phyloP scores from a whole-genome alignment of 2,113 vertebrate genomes.

The Calidris pygmaea region DNA sequence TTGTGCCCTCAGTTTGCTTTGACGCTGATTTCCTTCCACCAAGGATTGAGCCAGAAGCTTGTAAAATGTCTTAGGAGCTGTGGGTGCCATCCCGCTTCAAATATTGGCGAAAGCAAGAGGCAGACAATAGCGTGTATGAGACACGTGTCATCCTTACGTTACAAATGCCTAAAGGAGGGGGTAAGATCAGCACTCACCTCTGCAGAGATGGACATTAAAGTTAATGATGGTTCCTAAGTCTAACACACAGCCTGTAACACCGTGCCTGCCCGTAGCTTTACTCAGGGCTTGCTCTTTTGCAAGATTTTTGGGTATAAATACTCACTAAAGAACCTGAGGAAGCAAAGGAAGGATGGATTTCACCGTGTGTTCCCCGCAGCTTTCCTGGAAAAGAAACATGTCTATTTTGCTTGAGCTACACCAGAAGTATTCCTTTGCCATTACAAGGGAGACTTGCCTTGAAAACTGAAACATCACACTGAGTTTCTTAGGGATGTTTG shows the following conservation, averaged over 20 bases:
- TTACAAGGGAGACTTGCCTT: background rate
- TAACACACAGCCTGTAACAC: background rate
- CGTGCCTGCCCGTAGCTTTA: rapidly evolving
- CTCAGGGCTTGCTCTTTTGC: background rate
- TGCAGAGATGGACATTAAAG: background rate
- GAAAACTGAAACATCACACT: background rate
- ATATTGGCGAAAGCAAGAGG: background rate
- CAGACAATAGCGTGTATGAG: rapidly evolving
- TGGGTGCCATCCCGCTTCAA: background rate
- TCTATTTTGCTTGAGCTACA: background rate
- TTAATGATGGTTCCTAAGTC: background rate
- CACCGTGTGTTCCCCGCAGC: background rate
- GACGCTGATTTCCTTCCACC: background rate
- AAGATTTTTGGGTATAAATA: background rate
- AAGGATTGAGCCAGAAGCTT: background rate
- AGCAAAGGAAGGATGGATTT: background rate
- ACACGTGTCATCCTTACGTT: rapidly evolving
- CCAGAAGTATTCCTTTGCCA: background rate
- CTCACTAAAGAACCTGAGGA: background rate
- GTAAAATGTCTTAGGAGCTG: background rate
- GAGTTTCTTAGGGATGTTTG: background rate
- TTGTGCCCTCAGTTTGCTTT: rapidly evolving
- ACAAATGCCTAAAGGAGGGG: background rate
- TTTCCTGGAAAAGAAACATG: background rate
- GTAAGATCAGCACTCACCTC: background rate